Evolutionary conservation across 2,797 vertebrate genomes (phyloP).

Genomic region (Esox masquinongy): DNA sequence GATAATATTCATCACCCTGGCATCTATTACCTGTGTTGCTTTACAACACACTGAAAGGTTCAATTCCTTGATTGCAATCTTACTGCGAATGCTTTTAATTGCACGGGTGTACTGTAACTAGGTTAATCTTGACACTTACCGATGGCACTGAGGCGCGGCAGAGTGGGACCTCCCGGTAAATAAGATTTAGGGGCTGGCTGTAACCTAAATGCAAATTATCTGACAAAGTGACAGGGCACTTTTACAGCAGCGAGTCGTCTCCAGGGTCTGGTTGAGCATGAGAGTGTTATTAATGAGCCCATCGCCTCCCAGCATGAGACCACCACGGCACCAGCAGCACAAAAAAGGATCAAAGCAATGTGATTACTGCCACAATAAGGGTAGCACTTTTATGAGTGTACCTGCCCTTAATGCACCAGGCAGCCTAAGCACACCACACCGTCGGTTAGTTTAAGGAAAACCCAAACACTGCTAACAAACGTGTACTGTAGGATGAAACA

Average conservation of each 20-base stretch:
- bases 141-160: slow-evolving; percentile 46
- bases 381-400: slow-evolving; percentile 37
- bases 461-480: not conserved
- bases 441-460: not conserved
- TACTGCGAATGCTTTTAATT: slow-evolving; percentile 31
- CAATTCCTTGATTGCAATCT: slow-evolving; percentile 50
- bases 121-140: slow-evolving; percentile 55
- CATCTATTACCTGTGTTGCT: not conserved
- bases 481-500: too few species aligned
- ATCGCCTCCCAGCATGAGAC: slow-evolving; percentile 34
- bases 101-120: slow-evolving; percentile 36
- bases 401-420: slow-evolving; percentile 42
- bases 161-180: slow-evolving; percentile 58
- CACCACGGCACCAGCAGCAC: slow-evolving; percentile 41
- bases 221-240: slow-evolving; percentile 65
- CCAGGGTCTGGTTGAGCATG: slow-evolving; percentile 57
- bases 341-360: slow-evolving; percentile 61
- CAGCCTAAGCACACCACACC: not conserved
- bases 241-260: slow-evolving; percentile 44
- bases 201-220: slow-evolving; percentile 70
- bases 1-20: not conserved
- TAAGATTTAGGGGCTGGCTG: slow-evolving; percentile 63
- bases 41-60: slow-evolving; percentile 9
- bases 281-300: slow-evolving; percentile 74
- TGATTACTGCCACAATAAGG: slow-evolving; percentile 54